Percentiles rank a stretch among this genome's conserved stretches.
phyloP scores from a whole-genome alignment of 2,888 invertebrate genomes.

The Xylota segnis region DNA sequence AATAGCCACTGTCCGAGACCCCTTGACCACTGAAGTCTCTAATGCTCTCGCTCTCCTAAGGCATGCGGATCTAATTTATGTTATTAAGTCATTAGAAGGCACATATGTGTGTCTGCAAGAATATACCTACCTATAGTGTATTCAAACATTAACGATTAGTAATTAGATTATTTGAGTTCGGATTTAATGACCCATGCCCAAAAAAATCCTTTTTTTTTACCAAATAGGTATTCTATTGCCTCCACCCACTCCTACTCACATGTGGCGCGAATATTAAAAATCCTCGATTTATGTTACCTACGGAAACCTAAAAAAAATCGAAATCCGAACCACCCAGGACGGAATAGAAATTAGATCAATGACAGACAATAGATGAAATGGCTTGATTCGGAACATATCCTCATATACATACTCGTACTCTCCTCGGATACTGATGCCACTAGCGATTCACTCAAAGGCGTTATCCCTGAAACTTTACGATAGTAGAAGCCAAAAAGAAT shows the following conservation, averaged over 20 bases:
- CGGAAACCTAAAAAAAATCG: neutral
- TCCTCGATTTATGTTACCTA: constrained; percentile 1
- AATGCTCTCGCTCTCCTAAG: constrained; percentile 42
- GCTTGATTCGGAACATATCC: constrained; percentile 40
- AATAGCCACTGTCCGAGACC: constrained; percentile 8
- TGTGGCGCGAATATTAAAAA: constrained; percentile 31
- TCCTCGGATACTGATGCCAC: neutral
- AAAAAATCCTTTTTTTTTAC: constrained; percentile 3
- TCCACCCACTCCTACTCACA: neutral
- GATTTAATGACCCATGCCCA: constrained; percentile 20
- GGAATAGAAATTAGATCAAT: constrained; percentile 53
- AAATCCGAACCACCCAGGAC: neutral
- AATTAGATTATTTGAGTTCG: constrained; percentile 25
- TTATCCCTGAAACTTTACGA: constrained; percentile 60
- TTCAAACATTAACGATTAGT: constrained; percentile 7
- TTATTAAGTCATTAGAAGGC: constrained; percentile 64
- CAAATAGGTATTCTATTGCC: neutral
- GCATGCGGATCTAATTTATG: constrained; percentile 56
- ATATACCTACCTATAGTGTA: neutral
- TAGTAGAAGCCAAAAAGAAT: constrained; percentile 45
- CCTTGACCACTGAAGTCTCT: constrained; percentile 23
- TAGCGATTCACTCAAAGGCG: constrained; percentile 46
- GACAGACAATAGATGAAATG: constrained; percentile 50
- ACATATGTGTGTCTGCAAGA: constrained; percentile 27
- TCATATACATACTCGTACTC: neutral